A percentile compares a stretch with the other conserved stretches of the same genome.
These are phyloP conservation scores for Calameuta pallipes DNA, from an alignment of 2,888 invertebrate species.

Conservation along the genomic window DNA sequence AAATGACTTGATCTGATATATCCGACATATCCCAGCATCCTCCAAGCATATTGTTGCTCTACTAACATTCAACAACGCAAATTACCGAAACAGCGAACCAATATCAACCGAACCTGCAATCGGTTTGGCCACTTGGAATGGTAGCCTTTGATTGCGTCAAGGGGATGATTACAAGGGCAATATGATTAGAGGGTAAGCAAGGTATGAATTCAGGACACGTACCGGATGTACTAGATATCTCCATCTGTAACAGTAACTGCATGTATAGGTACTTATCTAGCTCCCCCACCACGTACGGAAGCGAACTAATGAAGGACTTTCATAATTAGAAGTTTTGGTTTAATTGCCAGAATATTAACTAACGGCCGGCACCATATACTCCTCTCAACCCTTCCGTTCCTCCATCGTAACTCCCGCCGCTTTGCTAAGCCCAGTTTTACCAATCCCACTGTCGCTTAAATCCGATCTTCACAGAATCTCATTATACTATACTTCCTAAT, in stretches of 20 bases:
- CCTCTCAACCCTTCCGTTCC: conserved; percentile 20
- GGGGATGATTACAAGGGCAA: background rate
- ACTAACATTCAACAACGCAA: background rate
- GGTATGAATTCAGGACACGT: background rate
- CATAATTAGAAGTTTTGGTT: conserved; percentile 55
- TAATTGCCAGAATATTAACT: conserved; percentile 49
- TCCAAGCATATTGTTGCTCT: background rate
- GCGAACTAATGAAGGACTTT: conserved; percentile 51
- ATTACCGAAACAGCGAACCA: background rate
- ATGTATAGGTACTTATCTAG: background rate
- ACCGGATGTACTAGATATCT: background rate
- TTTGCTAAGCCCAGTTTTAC: conserved; percentile 20
- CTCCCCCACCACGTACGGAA: conserved; percentile 14
- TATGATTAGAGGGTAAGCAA: background rate
- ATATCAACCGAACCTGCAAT: background rate
- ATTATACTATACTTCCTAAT: background rate
- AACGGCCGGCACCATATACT: conserved; percentile 39
- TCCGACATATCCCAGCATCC: background rate
- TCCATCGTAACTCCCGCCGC: background rate
- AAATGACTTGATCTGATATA: background rate
- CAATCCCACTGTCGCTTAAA: conserved; percentile 13
- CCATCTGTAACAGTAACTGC: background rate
- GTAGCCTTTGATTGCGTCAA: background rate
- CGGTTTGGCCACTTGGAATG: background rate
- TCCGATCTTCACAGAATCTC: conserved; percentile 13